Percentiles rank a stretch among this genome's conserved stretches.
Evolutionary conservation across 2,113 vertebrate species (phyloP).

Genomic region (Microtus richardsoni): DNA sequence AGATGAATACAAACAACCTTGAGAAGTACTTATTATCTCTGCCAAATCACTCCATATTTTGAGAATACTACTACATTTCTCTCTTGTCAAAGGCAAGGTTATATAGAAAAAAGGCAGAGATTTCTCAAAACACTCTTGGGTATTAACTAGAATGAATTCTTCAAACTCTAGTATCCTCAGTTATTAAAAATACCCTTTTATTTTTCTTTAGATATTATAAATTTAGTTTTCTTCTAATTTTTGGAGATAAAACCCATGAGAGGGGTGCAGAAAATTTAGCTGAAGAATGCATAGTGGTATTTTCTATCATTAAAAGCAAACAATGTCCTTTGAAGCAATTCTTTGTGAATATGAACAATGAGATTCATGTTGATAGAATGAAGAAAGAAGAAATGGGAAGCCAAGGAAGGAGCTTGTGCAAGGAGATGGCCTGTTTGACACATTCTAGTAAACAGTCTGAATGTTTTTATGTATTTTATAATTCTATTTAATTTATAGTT

Average conservation of each 20-base stretch:
- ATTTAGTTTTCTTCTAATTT: slow-evolving; percentile 45
- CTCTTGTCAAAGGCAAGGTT: slow-evolving; percentile 44
- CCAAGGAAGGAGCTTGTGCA: neutral
- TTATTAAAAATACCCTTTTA: slow-evolving; percentile 43
- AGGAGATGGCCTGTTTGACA: neutral
- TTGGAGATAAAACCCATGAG: slow-evolving; percentile 41
- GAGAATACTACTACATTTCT: slow-evolving; percentile 21
- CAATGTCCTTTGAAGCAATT: neutral
- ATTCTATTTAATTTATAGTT: too few species aligned
- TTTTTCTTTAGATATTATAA: slow-evolving; percentile 56
- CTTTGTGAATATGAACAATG: neutral
- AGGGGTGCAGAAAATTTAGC: slow-evolving; percentile 32
- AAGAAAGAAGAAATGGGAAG: neutral
- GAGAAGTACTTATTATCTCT: neutral
- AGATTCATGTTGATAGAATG: neutral
- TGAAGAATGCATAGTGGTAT: neutral
- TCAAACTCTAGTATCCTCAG: neutral
- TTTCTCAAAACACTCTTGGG: slow-evolving; percentile 37
- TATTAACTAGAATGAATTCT: slow-evolving; percentile 30
- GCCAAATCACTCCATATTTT: neutral
- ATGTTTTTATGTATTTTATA: neutral
- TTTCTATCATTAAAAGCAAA: slow-evolving; percentile 47
- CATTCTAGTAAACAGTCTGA: neutral
- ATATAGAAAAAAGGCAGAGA: neutral
- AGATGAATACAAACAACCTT: neutral